Conservation (phyloP, 1,140 invertebrate species). For the Heliconius melpomene region DNA sequence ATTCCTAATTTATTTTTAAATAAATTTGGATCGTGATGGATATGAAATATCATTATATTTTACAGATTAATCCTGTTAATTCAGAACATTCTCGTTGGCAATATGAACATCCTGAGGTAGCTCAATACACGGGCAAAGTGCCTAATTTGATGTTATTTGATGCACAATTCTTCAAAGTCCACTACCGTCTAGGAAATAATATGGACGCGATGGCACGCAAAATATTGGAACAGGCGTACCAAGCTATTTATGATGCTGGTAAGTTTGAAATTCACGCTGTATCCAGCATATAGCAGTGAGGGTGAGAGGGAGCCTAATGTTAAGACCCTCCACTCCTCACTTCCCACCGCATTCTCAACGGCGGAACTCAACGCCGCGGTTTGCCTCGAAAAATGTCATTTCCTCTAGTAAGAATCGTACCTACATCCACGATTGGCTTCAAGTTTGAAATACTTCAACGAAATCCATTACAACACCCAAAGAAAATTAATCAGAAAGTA, state of each 20-base stretch:
- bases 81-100: constrained; percentile 37
- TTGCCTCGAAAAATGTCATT: too few species aligned
- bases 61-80: constrained; percentile 41
- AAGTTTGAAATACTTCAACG: constrained; percentile 35
- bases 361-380: too few species aligned
- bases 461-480: too few species aligned
- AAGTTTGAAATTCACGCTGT: constrained; percentile 34
- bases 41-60: not conserved
- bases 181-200: constrained; percentile 41
- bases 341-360: too few species aligned
- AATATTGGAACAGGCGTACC: constrained; percentile 55
- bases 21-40: too few species aligned
- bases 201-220: constrained; percentile 57
- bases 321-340: too few species aligned
- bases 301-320: too few species aligned
- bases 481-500: too few species aligned
- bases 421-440: too few species aligned
- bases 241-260: constrained; percentile 67
- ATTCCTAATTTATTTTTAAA: too few species aligned
- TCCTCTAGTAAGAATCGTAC: too few species aligned
- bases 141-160: constrained; percentile 53
- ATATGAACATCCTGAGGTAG: constrained; percentile 49
- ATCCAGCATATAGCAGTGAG: too few species aligned
- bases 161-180: constrained; percentile 63
- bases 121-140: constrained; percentile 40